Evolutionary conservation across 2,797 vertebrate species (phyloP), one percentile per base, ranked within the genome.

Genomic region (Paratrypauchen microcephalus): DNA sequence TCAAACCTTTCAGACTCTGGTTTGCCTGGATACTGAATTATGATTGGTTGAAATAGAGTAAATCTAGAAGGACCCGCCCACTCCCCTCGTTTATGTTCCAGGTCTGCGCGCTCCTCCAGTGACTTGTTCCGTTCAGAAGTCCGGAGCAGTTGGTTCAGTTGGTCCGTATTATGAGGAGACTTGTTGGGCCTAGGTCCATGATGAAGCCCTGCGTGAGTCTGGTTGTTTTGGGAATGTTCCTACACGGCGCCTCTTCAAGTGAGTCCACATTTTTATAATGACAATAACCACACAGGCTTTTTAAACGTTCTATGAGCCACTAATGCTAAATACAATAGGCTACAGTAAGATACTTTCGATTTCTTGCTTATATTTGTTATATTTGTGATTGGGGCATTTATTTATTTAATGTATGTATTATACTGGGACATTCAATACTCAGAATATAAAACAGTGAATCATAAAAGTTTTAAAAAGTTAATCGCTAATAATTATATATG

Each of bases 131-230:
- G 6, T 2, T 36, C 36, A 8, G 36, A 6, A 36, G 8, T 11
- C 8, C 36, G 36, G 36, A 1, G 36, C 36, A 39, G 36, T 39
- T 39, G 36, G 36, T 39, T 2, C 1, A 1, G 36, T 21, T 39
- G 7, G 50, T 52, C 50, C 30, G 32, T 39, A 36, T 61, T 12
- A 0, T 21, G 30, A 39, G 32, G n/a, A 61, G 59, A 41, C 5
- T 61, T 61, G 0, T 18, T n/a, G 36, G 59, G 32, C n/a, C 59
- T 15, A n/a, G 23, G 59, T 61, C 6, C 32, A 28, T 0, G 6
- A 71, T 66, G 63, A 66, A 60, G 26, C 11, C 4, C 39, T 50
- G 41, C 4, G 6, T 65, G 21, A 56, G 30, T 58, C 24, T 71
- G 54, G 0, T 57, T 24, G n/a, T 65, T 9, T 18, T 65, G 24